A percentile compares a stretch with the other conserved stretches of the same genome.
These are phyloP conservation scores for Pemphigus obesinymphae DNA, from an alignment of 1,140 invertebrate species.

Conservation along the genomic window DNA sequence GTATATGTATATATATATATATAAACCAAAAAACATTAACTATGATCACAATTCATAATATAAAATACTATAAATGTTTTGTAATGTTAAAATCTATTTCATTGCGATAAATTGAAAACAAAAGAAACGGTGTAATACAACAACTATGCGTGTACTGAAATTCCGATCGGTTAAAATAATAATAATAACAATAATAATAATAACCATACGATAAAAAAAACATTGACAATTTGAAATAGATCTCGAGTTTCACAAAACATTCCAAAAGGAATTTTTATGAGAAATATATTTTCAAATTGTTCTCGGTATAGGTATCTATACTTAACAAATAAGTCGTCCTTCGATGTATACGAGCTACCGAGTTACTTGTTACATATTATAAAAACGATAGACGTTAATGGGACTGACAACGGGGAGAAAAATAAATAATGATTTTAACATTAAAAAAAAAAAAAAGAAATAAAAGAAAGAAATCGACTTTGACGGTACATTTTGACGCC, in stretches of 20 bases:
- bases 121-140: neutral
- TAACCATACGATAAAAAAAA: neutral
- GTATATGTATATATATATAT: too few relatives aligned
- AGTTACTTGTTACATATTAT: too few relatives aligned
- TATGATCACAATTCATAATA: neutral
- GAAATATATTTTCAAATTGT: neutral
- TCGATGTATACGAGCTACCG: neutral
- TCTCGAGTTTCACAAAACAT: neutral
- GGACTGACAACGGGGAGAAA: neutral
- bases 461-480: slow-evolving; percentile 5
- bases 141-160: neutral
- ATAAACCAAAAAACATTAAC: neutral
- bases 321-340: too few relatives aligned
- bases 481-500: slow-evolving; percentile 1
- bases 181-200: neutral
- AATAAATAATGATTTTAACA: neutral
- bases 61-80: neutral
- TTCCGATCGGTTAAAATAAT: neutral
- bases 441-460: neutral
- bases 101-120: neutral
- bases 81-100: neutral
- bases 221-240: neutral
- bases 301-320: too few relatives aligned
- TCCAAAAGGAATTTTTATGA: slow-evolving; percentile 8
- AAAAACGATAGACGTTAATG: neutral